Conservation (phyloP, 2,888 invertebrate genomes). For the Drosophila nr. medialis region DNA sequence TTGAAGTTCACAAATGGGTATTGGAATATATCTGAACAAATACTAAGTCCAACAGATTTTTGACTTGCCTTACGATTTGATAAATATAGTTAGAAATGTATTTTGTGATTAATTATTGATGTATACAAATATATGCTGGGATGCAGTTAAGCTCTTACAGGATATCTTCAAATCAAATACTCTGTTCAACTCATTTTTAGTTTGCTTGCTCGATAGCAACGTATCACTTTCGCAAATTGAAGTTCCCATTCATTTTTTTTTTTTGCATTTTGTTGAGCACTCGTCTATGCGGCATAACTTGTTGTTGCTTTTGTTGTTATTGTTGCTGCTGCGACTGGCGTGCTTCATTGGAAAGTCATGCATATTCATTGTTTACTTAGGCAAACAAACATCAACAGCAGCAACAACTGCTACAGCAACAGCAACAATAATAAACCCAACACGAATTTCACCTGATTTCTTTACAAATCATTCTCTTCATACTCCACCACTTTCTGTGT, state of each 20-base stretch:
- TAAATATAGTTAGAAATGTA: not conserved
- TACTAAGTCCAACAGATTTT: not conserved
- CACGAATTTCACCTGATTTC: slow-evolving; percentile 71
- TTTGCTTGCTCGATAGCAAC: slow-evolving; percentile 43
- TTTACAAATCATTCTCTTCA: slow-evolving; percentile 24
- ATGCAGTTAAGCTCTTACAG: not conserved
- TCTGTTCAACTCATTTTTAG: not conserved
- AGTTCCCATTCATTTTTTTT: slow-evolving; percentile 47
- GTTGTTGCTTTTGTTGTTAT: slow-evolving; percentile 18
- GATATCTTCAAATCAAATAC: not conserved
- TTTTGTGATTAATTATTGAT: not conserved
- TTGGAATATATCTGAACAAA: not conserved
- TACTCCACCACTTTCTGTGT: not conserved
- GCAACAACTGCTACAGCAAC: slow-evolving; percentile 12
- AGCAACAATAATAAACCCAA: slow-evolving; percentile 34
- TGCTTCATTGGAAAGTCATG: slow-evolving; percentile 72
- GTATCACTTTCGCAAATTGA: slow-evolving; percentile 81
- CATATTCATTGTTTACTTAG: slow-evolving; percentile 80
- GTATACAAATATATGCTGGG: not conserved
- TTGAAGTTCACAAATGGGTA: not conserved
- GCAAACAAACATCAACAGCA: slow-evolving; percentile 33
- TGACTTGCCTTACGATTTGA: not conserved
- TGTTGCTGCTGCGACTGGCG: slow-evolving; percentile 46
- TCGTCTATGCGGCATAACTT: slow-evolving; percentile 40
- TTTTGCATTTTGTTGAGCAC: slow-evolving; percentile 17